phyloP scores from a whole-genome alignment of 2,797 vertebrate species.

The Acestrorhynchus altus region DNA sequence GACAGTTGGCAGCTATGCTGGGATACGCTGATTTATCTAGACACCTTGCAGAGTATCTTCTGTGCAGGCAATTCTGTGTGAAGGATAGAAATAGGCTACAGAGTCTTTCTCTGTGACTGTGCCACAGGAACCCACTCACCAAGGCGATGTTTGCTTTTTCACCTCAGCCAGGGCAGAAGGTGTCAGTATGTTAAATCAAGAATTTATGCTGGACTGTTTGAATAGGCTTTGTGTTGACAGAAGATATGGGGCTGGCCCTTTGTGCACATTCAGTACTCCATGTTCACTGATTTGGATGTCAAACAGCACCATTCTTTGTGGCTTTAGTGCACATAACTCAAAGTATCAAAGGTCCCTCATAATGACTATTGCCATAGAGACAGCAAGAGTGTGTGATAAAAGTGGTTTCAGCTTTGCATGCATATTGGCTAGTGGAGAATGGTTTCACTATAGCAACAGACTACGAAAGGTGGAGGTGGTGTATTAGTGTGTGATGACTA shows the following conservation, averaged over 20 bases:
- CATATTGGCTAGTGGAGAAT: constrained; percentile 49
- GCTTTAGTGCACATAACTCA: constrained; percentile 46
- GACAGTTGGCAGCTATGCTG: not conserved
- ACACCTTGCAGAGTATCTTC: constrained; percentile 12
- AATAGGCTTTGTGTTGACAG: constrained; percentile 39
- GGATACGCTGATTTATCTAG: constrained; percentile 13
- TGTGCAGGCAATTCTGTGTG: constrained; percentile 22
- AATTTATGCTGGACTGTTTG: constrained; percentile 47
- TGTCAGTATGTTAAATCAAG: constrained; percentile 51
- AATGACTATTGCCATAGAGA: constrained; percentile 55
- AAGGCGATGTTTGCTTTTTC: constrained; percentile 26
- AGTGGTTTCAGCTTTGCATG: constrained; percentile 47
- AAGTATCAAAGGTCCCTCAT: constrained; percentile 51
- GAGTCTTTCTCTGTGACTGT: not conserved
- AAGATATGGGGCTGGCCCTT: constrained; percentile 48
- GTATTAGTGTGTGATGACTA: constrained; percentile 26
- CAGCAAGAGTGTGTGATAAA: constrained; percentile 33
- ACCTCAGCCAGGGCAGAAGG: not conserved
- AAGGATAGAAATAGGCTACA: constrained; percentile 9
- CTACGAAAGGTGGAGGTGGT: constrained; percentile 49
- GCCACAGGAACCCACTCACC: constrained; percentile 12
- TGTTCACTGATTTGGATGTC: constrained; percentile 48
- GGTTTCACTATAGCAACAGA: constrained; percentile 59
- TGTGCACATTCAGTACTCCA: constrained; percentile 31
- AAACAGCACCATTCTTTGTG: constrained; percentile 53